Evolutionary conservation across 2,888 invertebrate species (phyloP).

Genomic region (Rhopalosiphum nymphaeae): DNA sequence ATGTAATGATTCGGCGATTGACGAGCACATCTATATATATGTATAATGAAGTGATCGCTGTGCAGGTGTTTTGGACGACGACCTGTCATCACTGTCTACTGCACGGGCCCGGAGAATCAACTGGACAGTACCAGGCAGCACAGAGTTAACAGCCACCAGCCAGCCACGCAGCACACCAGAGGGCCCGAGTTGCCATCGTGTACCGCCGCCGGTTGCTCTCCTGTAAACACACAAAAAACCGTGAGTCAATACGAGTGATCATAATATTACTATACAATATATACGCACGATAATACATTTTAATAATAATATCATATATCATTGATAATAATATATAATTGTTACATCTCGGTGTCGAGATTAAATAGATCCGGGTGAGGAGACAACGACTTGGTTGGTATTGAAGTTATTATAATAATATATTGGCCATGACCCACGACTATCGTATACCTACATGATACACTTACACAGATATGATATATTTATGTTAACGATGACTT

Average conservation of each 20-base stretch:
- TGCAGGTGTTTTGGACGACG: not conserved
- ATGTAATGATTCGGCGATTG: not conserved
- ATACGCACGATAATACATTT: too few species aligned
- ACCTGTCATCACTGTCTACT: not conserved
- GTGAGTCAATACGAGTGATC: not conserved
- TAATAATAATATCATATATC: too few species aligned
- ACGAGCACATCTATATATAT: not conserved
- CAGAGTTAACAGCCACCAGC: slow-evolving; percentile 67
- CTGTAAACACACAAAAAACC: slow-evolving; percentile 62
- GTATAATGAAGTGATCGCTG: not conserved
- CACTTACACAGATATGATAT: too few species aligned
- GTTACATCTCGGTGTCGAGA: too few species aligned
- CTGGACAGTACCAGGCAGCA: slow-evolving; percentile 65
- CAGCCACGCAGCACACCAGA: slow-evolving; percentile 67
- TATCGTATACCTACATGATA: too few species aligned
- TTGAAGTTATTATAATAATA: too few species aligned
- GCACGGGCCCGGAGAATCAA: slow-evolving; percentile 36
- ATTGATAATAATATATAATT: too few species aligned
- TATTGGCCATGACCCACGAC: too few species aligned
- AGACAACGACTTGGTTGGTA: too few species aligned
- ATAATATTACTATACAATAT: too few species aligned
- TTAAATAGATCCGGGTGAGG: too few species aligned
- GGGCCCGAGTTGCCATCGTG: slow-evolving; percentile 68
- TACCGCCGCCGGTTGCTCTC: slow-evolving; percentile 68
- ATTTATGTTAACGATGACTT: too few species aligned